These are phyloP conservation scores for Chrysemys picta DNA, from an alignment of 2,113 vertebrate species.

Conservation along the genomic window DNA sequence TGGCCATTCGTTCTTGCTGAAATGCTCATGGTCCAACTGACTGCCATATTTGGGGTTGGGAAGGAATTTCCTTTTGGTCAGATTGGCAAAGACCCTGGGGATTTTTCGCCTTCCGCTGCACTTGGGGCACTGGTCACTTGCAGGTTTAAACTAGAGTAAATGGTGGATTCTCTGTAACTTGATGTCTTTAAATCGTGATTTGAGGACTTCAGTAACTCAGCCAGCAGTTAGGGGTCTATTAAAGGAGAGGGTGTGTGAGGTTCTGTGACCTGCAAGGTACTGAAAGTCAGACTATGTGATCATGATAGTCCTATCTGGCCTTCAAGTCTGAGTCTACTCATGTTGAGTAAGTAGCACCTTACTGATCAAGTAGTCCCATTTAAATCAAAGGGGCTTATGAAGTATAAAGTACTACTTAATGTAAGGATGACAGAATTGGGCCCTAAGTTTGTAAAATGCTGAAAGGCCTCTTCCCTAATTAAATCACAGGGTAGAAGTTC, in stretches of 20 bases:
- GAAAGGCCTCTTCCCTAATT: neutral
- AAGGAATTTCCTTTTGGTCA: no score
- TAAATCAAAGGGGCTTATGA: neutral
- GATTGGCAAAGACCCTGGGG: no score
- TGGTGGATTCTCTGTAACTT: no score
- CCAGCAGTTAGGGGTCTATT: neutral
- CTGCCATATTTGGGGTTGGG: no score
- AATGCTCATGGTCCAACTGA: no score
- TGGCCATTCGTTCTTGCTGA: no score
- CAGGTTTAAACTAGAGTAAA: no score
- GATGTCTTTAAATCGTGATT: neutral
- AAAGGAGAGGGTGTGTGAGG: neutral
- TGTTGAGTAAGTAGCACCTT: neutral
- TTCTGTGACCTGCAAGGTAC: neutral
- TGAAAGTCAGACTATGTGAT: neutral
- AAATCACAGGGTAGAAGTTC: neutral
- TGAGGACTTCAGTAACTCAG: neutral
- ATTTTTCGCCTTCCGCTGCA: no score
- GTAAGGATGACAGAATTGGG: neutral
- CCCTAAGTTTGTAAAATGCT: neutral
- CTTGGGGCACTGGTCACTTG: no score
- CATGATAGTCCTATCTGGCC: neutral
- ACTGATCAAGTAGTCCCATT: neutral
- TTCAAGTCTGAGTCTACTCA: neutral
- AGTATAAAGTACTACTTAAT: neutral